Percentiles rank a stretch among this genome's conserved stretches.
Evolutionary conservation across 2,113 vertebrate species (phyloP).

Genomic region (Suncus etruscus): DNA sequence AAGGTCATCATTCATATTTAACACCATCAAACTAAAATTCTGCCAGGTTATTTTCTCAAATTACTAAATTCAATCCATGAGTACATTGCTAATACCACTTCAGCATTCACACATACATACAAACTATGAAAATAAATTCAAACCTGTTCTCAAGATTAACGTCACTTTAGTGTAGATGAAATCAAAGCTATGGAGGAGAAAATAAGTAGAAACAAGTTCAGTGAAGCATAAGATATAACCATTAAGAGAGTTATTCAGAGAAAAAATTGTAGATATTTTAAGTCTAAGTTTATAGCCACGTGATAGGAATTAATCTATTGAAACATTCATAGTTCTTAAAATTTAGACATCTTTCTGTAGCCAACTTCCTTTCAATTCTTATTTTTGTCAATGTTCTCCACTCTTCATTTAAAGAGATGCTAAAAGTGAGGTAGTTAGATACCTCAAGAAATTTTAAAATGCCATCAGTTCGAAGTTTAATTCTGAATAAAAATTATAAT

Average conservation of each 20-base stretch:
- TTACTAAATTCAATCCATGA: background rate
- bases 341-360: constrained; percentile 24
- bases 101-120: background rate
- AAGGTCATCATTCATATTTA: background rate
- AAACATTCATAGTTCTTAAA: constrained; percentile 29
- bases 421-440: constrained; percentile 55
- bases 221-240: constrained; percentile 54
- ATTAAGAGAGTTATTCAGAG: constrained; percentile 44
- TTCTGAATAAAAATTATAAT: constrained; percentile 63
- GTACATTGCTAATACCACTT: background rate
- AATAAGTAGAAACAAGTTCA: constrained; percentile 40
- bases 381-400: constrained; percentile 57
- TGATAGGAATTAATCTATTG: constrained; percentile 54
- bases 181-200: constrained; percentile 16
- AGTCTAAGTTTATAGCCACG: constrained; percentile 26
- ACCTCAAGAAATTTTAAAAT: constrained; percentile 67
- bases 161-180: constrained; percentile 33
- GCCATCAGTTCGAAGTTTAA: constrained; percentile 63
- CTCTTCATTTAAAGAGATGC: constrained; percentile 56
- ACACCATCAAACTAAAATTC: constrained; percentile 5
- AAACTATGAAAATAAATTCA: constrained; percentile 51
- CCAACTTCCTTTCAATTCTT: constrained; percentile 53
- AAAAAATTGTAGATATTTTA: constrained; percentile 59
- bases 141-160: constrained; percentile 16
- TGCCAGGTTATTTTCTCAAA: constrained; percentile 9